These are phyloP conservation scores for Quadroppia sp. DNA, from an alignment of 2,888 invertebrate species.

Conservation along the genomic window DNA sequence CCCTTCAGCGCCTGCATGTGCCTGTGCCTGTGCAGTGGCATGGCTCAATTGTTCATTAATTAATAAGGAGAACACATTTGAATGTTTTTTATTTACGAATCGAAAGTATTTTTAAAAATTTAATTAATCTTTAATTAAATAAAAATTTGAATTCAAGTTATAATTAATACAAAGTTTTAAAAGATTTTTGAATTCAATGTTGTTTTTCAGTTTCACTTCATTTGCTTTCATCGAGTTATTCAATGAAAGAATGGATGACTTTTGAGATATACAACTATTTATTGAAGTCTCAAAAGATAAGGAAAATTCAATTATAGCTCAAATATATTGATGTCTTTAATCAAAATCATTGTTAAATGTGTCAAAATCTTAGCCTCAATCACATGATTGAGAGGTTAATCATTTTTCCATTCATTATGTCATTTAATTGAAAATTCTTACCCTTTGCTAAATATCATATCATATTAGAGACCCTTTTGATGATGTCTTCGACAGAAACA, in stretches of 20 bases:
- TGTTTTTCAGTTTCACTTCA: not conserved
- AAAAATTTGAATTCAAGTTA: not conserved
- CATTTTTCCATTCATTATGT: not conserved
- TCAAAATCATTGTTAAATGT: not conserved
- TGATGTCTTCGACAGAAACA: too few species aligned
- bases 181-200: not conserved
- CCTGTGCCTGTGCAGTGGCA: not conserved
- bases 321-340: not conserved
- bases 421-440: not conserved
- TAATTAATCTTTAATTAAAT: not conserved
- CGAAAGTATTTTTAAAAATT: not conserved
- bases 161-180: not conserved
- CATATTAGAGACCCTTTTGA: too few species aligned
- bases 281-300: not conserved
- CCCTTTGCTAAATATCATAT: not conserved
- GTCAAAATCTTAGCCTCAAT: not conserved
- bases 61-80: not conserved
- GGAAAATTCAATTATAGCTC: not conserved
- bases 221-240: not conserved
- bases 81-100: not conserved
- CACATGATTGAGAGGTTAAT: constrained; percentile 2
- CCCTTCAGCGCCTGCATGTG: not conserved
- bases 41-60: not conserved
- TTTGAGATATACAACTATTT: not conserved
- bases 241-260: not conserved